A percentile compares a stretch with the other conserved stretches of the same genome.
Conservation (phyloP, 2,113 vertebrate species). For the Oryzias woworae region DNA sequence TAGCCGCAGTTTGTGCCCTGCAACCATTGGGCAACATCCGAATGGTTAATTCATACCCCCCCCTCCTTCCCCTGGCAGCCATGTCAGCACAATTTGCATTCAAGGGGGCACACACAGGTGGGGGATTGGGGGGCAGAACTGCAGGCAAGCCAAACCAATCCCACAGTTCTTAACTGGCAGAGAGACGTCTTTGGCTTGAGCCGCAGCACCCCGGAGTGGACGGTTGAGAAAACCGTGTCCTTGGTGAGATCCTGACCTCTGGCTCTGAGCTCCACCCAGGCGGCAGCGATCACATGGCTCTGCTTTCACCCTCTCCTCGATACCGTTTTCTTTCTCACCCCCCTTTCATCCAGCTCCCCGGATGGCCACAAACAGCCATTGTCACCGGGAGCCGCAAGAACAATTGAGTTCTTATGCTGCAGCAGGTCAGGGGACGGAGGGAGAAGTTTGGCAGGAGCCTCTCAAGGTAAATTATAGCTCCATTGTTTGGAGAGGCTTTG, state of each 20-base stretch:
- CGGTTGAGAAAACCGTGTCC: constrained; percentile 41
- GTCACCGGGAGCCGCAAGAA: constrained; percentile 68
- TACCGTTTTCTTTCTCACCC: constrained; percentile 48
- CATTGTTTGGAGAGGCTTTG: constrained; percentile 56
- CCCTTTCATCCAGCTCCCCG: constrained; percentile 46
- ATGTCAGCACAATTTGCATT: constrained; percentile 55
- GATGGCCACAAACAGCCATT: constrained; percentile 76
- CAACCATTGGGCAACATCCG: constrained; percentile 61
- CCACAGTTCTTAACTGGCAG: constrained; percentile 17
- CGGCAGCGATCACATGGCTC: constrained; percentile 53
- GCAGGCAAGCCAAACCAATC: constrained; percentile 28
- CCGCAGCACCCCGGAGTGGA: constrained; percentile 13
- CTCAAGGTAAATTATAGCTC: constrained; percentile 74
- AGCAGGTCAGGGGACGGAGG: constrained; percentile 67
- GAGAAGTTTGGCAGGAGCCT: constrained; percentile 70
- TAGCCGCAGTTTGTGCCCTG: constrained; percentile 51
- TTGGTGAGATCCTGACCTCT: constrained; percentile 32
- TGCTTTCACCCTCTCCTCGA: constrained; percentile 30
- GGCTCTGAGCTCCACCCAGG: constrained; percentile 41
- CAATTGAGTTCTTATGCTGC: constrained; percentile 75
- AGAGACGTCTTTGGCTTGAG: constrained; percentile 30
- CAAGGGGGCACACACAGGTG: constrained; percentile 39
- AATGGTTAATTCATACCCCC: constrained; percentile 56
- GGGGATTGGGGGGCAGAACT: constrained; percentile 24
- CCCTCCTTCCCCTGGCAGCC: constrained; percentile 28